Evolutionary conservation across 2,888 invertebrate genomes (phyloP).

Genomic region (Metalampra italica): DNA sequence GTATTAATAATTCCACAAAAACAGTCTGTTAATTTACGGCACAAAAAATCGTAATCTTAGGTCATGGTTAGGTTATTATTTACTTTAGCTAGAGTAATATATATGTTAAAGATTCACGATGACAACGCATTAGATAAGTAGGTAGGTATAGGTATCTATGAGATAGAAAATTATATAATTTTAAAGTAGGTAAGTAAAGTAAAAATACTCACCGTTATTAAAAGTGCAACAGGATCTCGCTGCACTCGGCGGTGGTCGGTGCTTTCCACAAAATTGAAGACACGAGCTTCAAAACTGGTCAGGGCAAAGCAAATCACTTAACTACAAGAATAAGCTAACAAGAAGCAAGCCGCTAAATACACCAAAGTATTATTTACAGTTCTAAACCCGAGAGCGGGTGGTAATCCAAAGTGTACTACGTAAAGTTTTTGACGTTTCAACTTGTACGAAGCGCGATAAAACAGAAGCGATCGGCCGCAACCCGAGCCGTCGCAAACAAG

Average conservation of each 20-base stretch:
- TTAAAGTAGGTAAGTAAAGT: too few relatives aligned
- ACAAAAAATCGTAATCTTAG: too few relatives aligned
- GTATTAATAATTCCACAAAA: too few relatives aligned
- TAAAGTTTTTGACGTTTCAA: slow-evolving; percentile 64
- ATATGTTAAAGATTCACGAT: too few relatives aligned
- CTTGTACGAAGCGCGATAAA: slow-evolving; percentile 24
- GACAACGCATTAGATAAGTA: too few relatives aligned
- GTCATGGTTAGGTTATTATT: too few relatives aligned
- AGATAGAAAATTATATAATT: too few relatives aligned
- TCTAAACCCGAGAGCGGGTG: slow-evolving; percentile 20
- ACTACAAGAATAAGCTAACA: slow-evolving; percentile 17
- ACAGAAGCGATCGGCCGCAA: slow-evolving; percentile 47
- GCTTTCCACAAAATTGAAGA: slow-evolving; percentile 65
- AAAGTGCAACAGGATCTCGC: slow-evolving; percentile 70
- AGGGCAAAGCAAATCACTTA: slow-evolving; percentile 28
- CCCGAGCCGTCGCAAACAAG: slow-evolving; percentile 63
- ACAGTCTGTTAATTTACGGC: too few relatives aligned
- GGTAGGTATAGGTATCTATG: too few relatives aligned
- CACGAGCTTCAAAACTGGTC: slow-evolving; percentile 43
- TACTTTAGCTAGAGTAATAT: too few relatives aligned
- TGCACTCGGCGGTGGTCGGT: slow-evolving; percentile 49
- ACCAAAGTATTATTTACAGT: slow-evolving; percentile 31
- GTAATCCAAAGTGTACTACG: slow-evolving; percentile 44
- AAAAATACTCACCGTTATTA: slow-evolving; percentile 63
- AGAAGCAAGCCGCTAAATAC: slow-evolving; percentile 21